Evolutionary conservation across 2,113 vertebrate genomes (phyloP), one percentile per base, ranked within the genome.

Genomic region (Vidua macroura): DNA sequence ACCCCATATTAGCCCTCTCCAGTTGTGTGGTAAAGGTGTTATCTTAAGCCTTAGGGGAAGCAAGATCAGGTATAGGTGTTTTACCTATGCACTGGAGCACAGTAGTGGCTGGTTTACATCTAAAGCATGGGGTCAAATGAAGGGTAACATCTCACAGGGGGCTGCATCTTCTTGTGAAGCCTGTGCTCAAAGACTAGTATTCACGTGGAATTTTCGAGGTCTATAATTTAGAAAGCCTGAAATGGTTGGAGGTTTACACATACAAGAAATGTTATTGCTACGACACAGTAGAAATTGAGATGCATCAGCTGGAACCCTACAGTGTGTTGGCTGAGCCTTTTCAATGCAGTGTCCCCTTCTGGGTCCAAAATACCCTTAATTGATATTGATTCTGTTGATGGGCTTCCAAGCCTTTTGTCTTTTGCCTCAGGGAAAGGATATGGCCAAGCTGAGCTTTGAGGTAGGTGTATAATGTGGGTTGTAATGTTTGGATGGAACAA

Each of bases 371-470:
- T 75, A 37, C 49, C 12, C 68, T 81, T 94, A 90, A 90, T 78
- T 93, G 88, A 86, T 90, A 90, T 93, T 95, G 93, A 93, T 94
- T 88, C 64, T 55, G 30, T 90, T 87, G 87, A 87, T 77, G 88
- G 76, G 20, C 39, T 90, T 94, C 79, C 68, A 95, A 83, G 60
- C 6, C 87, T 1, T 0, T 80, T 46, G 72, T 76, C 51, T 83
- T 48, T 90, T 88, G 73, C 88, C 68, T 94, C 56, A 68, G 90
- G 88, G 80, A 96, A 86, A 92, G 60, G 88, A 90, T 86, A 81
- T 59, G 49, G 72, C 72, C n/a, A 78, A 62, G 64, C 60, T 94
- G 72, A 95, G 75, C 74, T 52, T 73, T 93, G 84, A 93, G 44
- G 68, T 75, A 67, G 85, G 39, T 74, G 22, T 86, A 49, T 93